Evolutionary conservation across 2,797 vertebrate species (phyloP), one percentile per base, ranked within the genome.

Genomic region (Allochrocebus solatus): DNA sequence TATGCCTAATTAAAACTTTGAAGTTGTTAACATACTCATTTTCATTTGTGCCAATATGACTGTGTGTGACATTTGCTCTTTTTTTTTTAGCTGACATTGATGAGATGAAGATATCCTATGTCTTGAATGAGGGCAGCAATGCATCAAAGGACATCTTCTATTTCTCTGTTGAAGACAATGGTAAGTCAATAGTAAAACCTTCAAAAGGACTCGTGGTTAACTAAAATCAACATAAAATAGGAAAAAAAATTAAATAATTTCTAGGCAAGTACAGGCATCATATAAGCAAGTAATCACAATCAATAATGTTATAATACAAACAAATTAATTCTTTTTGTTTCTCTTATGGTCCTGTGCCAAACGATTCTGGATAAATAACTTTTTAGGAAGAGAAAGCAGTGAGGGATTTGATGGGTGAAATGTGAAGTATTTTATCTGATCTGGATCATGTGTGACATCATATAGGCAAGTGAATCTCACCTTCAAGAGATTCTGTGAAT

Each of bases 151-250:
- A 99, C 72, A 98, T 99, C 94, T 99, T 99, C 98, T 99, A 99
- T 98, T 99, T 99, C 98, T 99, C 99, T 10, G 97, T 99, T 75
- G 99, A 99, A 99, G 99, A 99, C 98, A 99, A 97, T 8, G 99
- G 99, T 99, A 99, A 98, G 99, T 97, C 53, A 55, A 14, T 19
- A 64, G 28, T 28, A 48, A 88, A 41, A 53, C 76, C 28, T 59
- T 90, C 9, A n/a, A 90, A 28, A 36, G 4, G 24, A 59, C 13
- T 41, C 39, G 5, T n/a, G 10, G 24, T 39, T 90, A 43, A 64
- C 74, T 30, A 22, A 86, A 84, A 61, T 72, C 61, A 61, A 55
- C 30, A 30, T n/a, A 39, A 85, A 83, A 53, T 24, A 48, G 26
- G 30, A 79, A 61, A 91, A 93, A 93, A 59, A 72, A 41, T 22